Evolutionary conservation across 1,140 invertebrate species (phyloP).

Genomic region (Liolophura sinensis): DNA sequence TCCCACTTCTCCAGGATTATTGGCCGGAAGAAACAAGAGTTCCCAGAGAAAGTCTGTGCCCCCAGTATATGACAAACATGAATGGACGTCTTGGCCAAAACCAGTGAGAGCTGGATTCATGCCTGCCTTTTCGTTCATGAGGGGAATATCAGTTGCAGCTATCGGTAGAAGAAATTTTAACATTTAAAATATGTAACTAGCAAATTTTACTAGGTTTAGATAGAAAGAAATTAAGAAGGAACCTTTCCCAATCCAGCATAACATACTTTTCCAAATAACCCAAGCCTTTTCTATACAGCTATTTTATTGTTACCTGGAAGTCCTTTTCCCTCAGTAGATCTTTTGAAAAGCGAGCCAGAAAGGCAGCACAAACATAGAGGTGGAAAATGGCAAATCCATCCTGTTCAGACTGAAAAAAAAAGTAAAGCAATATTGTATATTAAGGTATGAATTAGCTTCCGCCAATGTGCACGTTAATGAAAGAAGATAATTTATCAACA

Average conservation of each 20-base stretch:
- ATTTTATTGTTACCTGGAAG: slow-evolving; percentile 81
- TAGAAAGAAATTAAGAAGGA: too few relatives aligned
- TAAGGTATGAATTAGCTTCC: not conserved
- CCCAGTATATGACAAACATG: too few relatives aligned
- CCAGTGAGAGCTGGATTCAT: too few relatives aligned
- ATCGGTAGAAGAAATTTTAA: too few relatives aligned
- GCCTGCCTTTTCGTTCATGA: not conserved
- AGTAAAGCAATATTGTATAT: slow-evolving; percentile 7
- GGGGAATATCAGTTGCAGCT: too few relatives aligned
- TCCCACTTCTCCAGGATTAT: too few relatives aligned
- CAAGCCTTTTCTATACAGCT: not conserved
- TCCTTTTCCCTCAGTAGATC: slow-evolving; percentile 88
- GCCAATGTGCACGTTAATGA: not conserved
- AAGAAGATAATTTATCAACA: not conserved
- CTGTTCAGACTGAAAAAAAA: slow-evolving; percentile 71
- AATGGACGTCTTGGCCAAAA: not conserved
- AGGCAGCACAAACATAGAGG: slow-evolving; percentile 98
- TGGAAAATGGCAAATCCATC: slow-evolving; percentile 97
- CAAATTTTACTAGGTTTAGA: too few relatives aligned
- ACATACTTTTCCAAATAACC: not conserved
- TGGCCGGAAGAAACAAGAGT: too few relatives aligned
- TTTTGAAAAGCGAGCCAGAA: slow-evolving; percentile 92
- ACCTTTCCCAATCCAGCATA: too few relatives aligned
- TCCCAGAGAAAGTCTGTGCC: too few relatives aligned
- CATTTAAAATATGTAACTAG: too few relatives aligned